Evolutionary conservation across 2,888 invertebrate species (phyloP), one percentile per base, ranked within the genome.

Genomic region (Diogma glabrata): DNA sequence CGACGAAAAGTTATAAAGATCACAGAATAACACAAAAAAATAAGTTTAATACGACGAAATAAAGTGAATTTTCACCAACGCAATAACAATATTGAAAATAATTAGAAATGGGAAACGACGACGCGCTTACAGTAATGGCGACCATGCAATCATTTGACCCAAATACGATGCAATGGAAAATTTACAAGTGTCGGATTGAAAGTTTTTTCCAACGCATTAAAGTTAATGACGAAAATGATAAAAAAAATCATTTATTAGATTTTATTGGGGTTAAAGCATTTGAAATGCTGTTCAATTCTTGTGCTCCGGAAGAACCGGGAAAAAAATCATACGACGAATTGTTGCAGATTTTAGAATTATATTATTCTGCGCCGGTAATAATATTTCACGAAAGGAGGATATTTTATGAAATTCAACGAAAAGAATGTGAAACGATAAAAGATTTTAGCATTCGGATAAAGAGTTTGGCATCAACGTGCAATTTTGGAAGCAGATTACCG

Each of bases 171-270:
- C 5, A 33, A 33, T 33, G 33, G 33, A 33, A 33, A 33, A 33
- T 33, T 4, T 33, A 33, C 14, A 33, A 33, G 14, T 33, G 33
- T 33, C 33, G 33, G 14, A 33, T 33, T 12, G 33, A 33, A 9
- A 33, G 33, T 33, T 33, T 33, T 33, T 33, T 33, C 14, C 33
- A 14, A 33, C 33, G 33, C 33, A 33, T 33, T 33, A 33, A 33
- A 33, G 12, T 33, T 14, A 33, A 16, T 33, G 33, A 33, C 33
- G 33, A 33, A 33, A 33, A 33, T 12, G 33, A 33, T 33, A 33
- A 33, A 33, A n/a, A 33, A 33, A 33, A 33, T 33, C 33, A 33
- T 33, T 33, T 33, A 12, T 33, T 33, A 12, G 33, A 33, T 33
- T 33, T 33, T 4, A 33, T 33, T 12, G 33, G 33, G 16, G 33